Conservation (phyloP, 1,140 invertebrate species). For the Papilio xuthus region DNA sequence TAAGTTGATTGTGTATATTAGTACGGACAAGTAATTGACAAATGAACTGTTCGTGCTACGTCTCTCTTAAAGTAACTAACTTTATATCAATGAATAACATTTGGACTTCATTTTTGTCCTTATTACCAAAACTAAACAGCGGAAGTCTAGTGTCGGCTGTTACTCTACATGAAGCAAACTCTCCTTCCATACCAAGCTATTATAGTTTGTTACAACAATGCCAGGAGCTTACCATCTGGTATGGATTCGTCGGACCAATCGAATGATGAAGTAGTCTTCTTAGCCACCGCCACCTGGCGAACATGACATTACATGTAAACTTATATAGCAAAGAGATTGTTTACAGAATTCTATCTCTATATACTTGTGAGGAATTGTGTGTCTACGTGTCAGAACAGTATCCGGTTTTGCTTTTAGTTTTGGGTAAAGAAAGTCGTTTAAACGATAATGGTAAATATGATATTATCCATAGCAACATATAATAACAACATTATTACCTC, state of each 20-base stretch:
- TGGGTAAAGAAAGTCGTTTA: no score
- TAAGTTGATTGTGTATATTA: conserved; percentile 13
- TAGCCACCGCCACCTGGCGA: conserved; percentile 43
- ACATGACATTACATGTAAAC: neutral
- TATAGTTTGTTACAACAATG: neutral
- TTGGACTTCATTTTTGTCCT: no score
- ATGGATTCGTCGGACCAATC: conserved; percentile 66
- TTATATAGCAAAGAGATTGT: neutral
- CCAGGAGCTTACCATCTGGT: conserved; percentile 44
- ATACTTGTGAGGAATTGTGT: neutral
- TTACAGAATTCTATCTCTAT: neutral
- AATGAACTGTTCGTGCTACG: neutral
- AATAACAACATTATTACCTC: conserved; percentile 43
- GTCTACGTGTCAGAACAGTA: neutral
- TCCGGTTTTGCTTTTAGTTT: no score
- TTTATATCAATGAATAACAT: no score
- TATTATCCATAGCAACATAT: neutral
- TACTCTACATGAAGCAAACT: neutral
- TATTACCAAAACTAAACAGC: no score
- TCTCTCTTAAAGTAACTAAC: neutral
- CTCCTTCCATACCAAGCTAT: neutral
- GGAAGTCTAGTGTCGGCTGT: no score
- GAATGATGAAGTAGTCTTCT: conserved; percentile 53
- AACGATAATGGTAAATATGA: neutral
- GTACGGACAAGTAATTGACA: neutral